Evolutionary conservation across 2,797 vertebrate species (phyloP), one percentile per base, ranked within the genome.

Genomic region (Agapornis canus): DNA sequence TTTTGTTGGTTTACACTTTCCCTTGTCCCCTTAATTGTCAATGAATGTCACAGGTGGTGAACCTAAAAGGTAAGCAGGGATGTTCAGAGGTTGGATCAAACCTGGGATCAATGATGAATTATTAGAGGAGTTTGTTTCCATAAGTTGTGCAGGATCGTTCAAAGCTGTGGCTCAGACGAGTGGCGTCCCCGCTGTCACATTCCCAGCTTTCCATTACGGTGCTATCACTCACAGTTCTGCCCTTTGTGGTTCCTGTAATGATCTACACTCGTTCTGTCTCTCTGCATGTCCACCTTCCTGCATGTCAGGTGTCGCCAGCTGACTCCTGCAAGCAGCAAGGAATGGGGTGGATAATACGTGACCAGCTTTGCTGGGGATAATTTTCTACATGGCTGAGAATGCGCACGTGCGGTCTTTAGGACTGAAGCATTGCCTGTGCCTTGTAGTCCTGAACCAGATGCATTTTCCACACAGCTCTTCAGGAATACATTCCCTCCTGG

Each of bases 361-460:
- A 90, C 32, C 81, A 4, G 83, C 70, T 52, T 92, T n/a, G 32
- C 71, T 0, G 4, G 60, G 83, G 83, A 8, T 89, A 42, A 95
- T 94, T 94, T 96, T 95, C 93, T 84, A 82, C 92, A 73, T 84
- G 90, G 71, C 78, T 94, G 93, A 82, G 90, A 72, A 86, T 0
- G 66, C 0, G 0, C 75, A 31, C 20, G 6, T 37, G 73, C 2
- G 2, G 10, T 32, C 37, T n/a, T 16, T 3, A 25, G 84, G 87
- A 31, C 35, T 40, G 87, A 23, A 17, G 57, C 25, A 1, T 2
- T 22, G 66, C 20, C 42, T 3, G 17, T 11, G 71, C 51, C 66
- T 14, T 2, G 9, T 32, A 11, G 26, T 4, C 1, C 47, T 57
- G 4, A 7, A 4, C 27, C 56, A 65, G 66, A 57, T 27, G 25